These are phyloP conservation scores for Heteromurus nitidus DNA, from an alignment of 2,888 invertebrate species.

Conservation along the genomic window DNA sequence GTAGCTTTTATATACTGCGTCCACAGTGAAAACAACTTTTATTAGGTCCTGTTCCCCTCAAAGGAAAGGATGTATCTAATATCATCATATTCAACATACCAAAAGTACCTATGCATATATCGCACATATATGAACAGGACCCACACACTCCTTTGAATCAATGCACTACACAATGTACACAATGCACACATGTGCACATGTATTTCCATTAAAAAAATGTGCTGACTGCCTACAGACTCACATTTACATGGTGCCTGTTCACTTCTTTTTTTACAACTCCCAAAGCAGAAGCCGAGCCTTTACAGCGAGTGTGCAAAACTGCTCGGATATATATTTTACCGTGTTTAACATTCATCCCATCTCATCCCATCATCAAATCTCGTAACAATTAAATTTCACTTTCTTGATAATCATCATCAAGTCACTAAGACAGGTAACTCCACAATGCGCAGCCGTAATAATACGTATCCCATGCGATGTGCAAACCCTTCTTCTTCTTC, in stretches of 20 bases:
- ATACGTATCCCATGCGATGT: background rate
- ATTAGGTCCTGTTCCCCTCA: conserved; percentile 50
- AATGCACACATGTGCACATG: conserved; percentile 7
- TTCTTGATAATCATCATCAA: conserved; percentile 63
- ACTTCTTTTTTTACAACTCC: conserved; percentile 2
- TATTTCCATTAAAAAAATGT: too few relatives aligned
- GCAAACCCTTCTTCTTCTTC: background rate
- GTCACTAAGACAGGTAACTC: conserved; percentile 32
- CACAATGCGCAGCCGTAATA: conserved; percentile 2
- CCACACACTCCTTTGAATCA: background rate
- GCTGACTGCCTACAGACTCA: too few relatives aligned
- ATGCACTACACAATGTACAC: background rate
- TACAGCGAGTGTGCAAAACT: conserved; percentile 31
- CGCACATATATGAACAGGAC: background rate
- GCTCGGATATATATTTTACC: too few relatives aligned
- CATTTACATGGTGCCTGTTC: too few relatives aligned
- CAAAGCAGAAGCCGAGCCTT: background rate
- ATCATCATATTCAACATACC: background rate
- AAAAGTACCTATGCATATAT: background rate
- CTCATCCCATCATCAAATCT: conserved; percentile 51
- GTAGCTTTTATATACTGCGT: conserved; percentile 3
- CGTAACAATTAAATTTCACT: conserved; percentile 67
- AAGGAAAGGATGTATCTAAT: conserved; percentile 17
- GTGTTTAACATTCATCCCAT: conserved; percentile 15
- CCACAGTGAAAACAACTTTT: conserved; percentile 47